phyloP scores from a whole-genome alignment of 2,888 invertebrate genomes.

The Thysanoteuthis rhombus region DNA sequence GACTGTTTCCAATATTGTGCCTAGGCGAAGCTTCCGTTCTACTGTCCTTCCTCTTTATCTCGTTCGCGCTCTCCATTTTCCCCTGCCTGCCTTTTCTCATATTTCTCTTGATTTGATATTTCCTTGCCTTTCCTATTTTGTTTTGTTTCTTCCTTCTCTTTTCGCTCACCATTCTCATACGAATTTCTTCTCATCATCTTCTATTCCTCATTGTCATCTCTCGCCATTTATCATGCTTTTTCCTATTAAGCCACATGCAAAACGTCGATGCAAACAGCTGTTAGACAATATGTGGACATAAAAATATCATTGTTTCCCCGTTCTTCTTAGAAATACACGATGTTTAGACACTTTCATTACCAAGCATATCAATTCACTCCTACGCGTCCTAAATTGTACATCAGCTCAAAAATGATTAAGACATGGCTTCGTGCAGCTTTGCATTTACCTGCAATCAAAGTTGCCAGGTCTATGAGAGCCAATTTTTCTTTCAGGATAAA shows the following conservation, averaged over 20 bases:
- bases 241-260: background rate
- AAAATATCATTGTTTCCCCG: background rate
- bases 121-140: background rate
- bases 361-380: background rate
- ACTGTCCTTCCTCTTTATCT: background rate
- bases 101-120: background rate
- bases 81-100: background rate
- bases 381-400: background rate
- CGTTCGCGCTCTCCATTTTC: background rate
- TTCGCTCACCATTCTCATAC: background rate
- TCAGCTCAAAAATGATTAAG: no score
- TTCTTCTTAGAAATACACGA: background rate
- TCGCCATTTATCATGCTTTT: background rate
- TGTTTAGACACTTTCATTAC: background rate
- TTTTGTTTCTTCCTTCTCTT: background rate
- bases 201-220: background rate
- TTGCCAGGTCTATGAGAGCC: no score
- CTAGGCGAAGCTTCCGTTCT: no score
- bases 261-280: background rate
- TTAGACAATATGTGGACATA: background rate
- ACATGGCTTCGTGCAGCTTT: no score
- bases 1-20: no score
- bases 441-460: no score
- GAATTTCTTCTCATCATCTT: background rate
- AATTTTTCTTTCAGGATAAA: no score